Evolutionary conservation across 1,140 invertebrate species (phyloP), one percentile per base, ranked within the genome.

Genomic region (Trichonephila clavata): DNA sequence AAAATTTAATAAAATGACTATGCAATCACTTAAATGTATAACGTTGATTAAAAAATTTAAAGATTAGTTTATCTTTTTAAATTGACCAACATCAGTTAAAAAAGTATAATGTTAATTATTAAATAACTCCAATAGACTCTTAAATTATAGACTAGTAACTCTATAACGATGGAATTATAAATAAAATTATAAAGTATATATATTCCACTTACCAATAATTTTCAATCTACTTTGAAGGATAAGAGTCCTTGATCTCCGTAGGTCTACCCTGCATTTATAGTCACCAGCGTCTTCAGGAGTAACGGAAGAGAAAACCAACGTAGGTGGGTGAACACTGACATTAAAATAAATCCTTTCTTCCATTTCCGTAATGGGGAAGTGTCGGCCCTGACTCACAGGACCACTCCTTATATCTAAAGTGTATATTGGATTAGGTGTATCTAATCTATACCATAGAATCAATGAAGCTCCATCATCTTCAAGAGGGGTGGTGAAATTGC

Each of bases 361-460:
- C 18, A 94, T 27, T 6, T 88, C 80, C 32, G 63, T 80, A 0
- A 61, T 39, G 24, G 86, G 32, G 57, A 92, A 84, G 84, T 65
- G 90, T 68, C 39, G 14, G 8, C 80, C 60, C 10, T 81, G 27
- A 18, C 20, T 80, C 7, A 91, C 14, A 27, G 80, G 6, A 43
- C 43, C 61, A 5, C 57, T 84, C 21, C 90, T 61, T 8, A 86
- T 39, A 39, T 94, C 93, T 10, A 94, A 8, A n/a, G 68, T 94
- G 13, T 80, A 87, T 61, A 92, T 83, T 20, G 93, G 83, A 27
- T 86, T 50, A n/a, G 50, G 68, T 8, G 39, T 77, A 39, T 61
- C 97, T 94, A 97, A 97, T 95, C 97, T 98, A 96, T 97, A 98
- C 98, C 98, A 98, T 95, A 98, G 97, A 94, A 98, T 97, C 88